Base-by-base conservation (phyloP, 92 coral and sea anemone species). In the Porites divaricata region DNA sequence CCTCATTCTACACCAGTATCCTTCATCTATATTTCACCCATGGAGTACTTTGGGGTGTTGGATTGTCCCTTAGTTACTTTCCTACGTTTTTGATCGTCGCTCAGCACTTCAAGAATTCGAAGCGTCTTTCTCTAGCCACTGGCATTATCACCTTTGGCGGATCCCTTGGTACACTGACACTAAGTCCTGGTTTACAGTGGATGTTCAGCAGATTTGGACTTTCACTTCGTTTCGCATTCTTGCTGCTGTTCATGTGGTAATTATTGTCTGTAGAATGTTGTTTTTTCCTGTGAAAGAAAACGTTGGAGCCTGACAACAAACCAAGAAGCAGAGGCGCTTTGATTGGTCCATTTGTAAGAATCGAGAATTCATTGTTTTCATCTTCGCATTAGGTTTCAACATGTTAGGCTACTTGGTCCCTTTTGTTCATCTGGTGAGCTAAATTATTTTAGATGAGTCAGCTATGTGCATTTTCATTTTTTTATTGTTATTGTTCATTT, bases 391-490 rank as follows among this genome's bases (percentile, higher is more conserved):
- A 63, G 50, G 72, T 53, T 57, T 79, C 57, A 56, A 77, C 67
- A 83, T 88, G 92, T 51, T 88, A 74, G 92, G 92, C 16, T 88
- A 88, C 62, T 63, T 88, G 17, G 88, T 88, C 14, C 92, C 92
- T 48, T 88, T 76, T 72, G 77, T 88, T 51, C 92, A 88, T 67
- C 28, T 88, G 92, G 92, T 88, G 81, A 70, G 92, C 83, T 75
- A 16, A 62, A 15, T 62, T n/a, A 49, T 35, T 14, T 9, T 54
- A 54, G 59, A 1, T 54, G 59, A 54, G 9, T 54, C 16, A 10
- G 12, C 59, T 11, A 15, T 54, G 59, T 11, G 17, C 59, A 15
- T 11, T 54, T 54, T 54, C 0, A 54, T 15, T 54, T 11, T 54
- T 15, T 8, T 11, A 54, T 8, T 15, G 59, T 54, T 11, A 15